phyloP scores from a whole-genome alignment of 35 echinoderm and acorn worm species.

The Amphiura filiformis region DNA sequence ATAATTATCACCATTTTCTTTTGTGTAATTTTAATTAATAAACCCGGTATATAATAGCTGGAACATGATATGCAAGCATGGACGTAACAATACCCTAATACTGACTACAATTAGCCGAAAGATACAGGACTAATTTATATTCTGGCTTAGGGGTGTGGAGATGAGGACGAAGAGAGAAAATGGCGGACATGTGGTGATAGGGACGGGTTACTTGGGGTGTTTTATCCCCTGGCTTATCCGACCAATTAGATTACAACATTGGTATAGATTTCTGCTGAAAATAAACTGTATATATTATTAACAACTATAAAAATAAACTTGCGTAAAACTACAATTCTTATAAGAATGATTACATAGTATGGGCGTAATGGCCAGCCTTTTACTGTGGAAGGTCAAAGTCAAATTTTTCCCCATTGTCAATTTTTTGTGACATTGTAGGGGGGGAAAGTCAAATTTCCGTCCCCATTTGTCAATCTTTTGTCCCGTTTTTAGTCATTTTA shows the following conservation, averaged over 20 bases:
- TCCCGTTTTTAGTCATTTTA: too few species aligned
- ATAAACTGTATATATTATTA: too few species aligned
- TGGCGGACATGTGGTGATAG: neutral
- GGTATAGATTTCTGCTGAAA: too few species aligned
- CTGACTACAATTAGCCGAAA: neutral
- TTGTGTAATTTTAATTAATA: constrained; percentile 2
- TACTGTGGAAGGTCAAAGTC: too few species aligned
- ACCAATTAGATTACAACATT: neutral
- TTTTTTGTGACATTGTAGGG: too few species aligned
- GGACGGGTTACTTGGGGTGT: neutral
- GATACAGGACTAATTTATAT: neutral
- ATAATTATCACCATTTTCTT: neutral
- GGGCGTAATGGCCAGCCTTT: too few species aligned
- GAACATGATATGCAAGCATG: neutral
- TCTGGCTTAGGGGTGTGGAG: neutral
- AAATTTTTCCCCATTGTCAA: too few species aligned
- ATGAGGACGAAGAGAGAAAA: neutral
- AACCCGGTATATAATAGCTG: neutral
- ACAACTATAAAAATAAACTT: too few species aligned
- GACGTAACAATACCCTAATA: neutral
- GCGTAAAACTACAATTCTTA: too few species aligned
- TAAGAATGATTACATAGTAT: too few species aligned
- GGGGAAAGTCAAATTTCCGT: too few species aligned
- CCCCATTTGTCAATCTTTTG: too few species aligned
- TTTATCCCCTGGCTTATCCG: neutral